These are phyloP conservation scores for Apodemia hepburni DNA, from an alignment of 2,888 invertebrate genomes.

Conservation along the genomic window DNA sequence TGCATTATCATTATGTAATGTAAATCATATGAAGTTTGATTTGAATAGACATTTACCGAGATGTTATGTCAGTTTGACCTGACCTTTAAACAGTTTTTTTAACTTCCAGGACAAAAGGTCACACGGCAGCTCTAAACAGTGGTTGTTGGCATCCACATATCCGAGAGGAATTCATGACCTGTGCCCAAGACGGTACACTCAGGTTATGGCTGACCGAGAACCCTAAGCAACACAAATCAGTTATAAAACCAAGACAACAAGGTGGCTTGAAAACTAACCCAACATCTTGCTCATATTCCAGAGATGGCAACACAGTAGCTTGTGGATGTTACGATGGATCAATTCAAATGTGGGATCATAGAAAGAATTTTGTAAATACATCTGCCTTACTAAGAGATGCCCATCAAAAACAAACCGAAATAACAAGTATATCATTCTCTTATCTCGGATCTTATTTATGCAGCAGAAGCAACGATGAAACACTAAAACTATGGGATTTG, in stretches of 20 bases:
- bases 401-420: slow-evolving; percentile 89
- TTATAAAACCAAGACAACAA: slow-evolving; percentile 93
- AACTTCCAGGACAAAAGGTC: slow-evolving; percentile 89
- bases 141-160: slow-evolving; percentile 97
- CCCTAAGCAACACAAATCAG: slow-evolving; percentile 87
- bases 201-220: slow-evolving; percentile 94
- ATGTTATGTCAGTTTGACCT: too few species aligned
- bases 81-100: neutral
- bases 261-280: slow-evolving; percentile 94
- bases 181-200: slow-evolving; percentile 95
- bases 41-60: too few species aligned
- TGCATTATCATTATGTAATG: too few species aligned
- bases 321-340: slow-evolving; percentile 97
- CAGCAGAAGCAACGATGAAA: slow-evolving; percentile 94
- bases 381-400: slow-evolving; percentile 88
- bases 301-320: slow-evolving; percentile 93
- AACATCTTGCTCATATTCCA: slow-evolving; percentile 89
- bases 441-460: slow-evolving; percentile 90
- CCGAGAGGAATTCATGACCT: slow-evolving; percentile 95
- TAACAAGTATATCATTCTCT: slow-evolving; percentile 92
- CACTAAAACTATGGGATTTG: slow-evolving; percentile 97
- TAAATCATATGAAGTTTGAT: too few species aligned
- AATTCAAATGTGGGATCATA: slow-evolving; percentile 97
- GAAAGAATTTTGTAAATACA: slow-evolving; percentile 94
- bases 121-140: slow-evolving; percentile 93